Evolutionary conservation across 2,113 vertebrate genomes (phyloP).

Genomic region (Eidolon helvum): DNA sequence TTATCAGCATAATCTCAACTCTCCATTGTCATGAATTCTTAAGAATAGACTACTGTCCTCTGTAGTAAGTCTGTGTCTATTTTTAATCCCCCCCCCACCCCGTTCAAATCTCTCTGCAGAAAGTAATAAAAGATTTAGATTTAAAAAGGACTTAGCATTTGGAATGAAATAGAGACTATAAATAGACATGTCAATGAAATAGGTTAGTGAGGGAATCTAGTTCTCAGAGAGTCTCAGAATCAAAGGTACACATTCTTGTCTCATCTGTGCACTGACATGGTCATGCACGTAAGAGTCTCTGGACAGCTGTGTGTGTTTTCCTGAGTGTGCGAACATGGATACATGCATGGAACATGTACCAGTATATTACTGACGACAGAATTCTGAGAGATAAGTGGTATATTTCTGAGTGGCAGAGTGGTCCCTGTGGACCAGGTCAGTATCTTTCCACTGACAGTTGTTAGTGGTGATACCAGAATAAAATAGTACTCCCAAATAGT

Average conservation of each 20-base stretch:
- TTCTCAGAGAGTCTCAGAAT: neutral
- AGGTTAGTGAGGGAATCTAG: constrained; percentile 38
- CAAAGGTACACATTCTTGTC: neutral
- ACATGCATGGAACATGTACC: neutral
- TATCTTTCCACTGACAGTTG: neutral
- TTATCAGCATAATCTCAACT: neutral
- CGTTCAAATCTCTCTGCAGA: constrained; percentile 56
- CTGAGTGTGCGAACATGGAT: fast-evolving
- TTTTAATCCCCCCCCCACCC: constrained; percentile 66
- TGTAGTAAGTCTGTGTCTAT: constrained; percentile 56
- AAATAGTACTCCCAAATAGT: neutral
- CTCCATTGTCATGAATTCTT: neutral
- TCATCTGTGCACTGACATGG: neutral
- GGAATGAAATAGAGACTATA: constrained; percentile 62
- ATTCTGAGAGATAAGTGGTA: neutral
- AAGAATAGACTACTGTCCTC: neutral
- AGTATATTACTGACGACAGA: neutral
- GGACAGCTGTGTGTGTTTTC: neutral
- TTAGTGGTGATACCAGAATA: neutral
- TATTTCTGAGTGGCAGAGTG: neutral
- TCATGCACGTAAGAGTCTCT: neutral
- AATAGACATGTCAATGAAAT: constrained; percentile 68
- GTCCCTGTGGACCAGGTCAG: neutral
- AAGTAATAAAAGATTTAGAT: constrained; percentile 81
- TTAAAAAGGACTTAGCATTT: constrained; percentile 72